Evolutionary conservation across 2,888 invertebrate genomes (phyloP).

Genomic region (Hoplodrina blanda): DNA sequence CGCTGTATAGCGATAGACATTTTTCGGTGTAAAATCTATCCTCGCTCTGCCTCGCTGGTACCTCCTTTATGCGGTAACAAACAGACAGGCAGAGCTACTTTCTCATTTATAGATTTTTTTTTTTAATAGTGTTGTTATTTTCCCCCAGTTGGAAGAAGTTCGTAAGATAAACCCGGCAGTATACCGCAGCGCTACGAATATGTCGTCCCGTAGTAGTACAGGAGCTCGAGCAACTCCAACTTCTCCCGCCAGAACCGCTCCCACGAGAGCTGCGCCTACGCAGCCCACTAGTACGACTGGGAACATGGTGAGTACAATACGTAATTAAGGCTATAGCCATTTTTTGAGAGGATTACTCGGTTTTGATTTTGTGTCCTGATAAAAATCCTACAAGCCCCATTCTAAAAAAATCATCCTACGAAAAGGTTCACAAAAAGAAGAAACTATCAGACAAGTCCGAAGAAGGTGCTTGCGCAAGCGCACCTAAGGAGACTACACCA

Average conservation of each 20-base stretch:
- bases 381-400: slow-evolving; percentile 4
- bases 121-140: too few species aligned
- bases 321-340: background rate
- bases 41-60: too few species aligned
- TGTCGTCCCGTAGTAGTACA: background rate
- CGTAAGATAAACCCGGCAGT: slow-evolving; percentile 72
- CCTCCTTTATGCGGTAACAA: too few species aligned
- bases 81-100: too few species aligned
- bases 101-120: too few species aligned
- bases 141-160: slow-evolving; percentile 79
- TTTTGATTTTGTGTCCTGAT: too few species aligned
- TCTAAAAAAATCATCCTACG: slow-evolving; percentile 27
- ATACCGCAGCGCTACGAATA: slow-evolving; percentile 65
- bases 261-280: background rate
- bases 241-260: slow-evolving; percentile 13
- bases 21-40: too few species aligned
- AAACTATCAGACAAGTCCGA: slow-evolving; percentile 63
- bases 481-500: slow-evolving; percentile 73
- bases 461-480: slow-evolving; percentile 16
- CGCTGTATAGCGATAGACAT: too few species aligned
- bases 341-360: too few species aligned
- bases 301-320: slow-evolving; percentile 71
- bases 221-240: background rate
- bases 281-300: slow-evolving; percentile 63
- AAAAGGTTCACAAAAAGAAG: slow-evolving; percentile 80